A percentile compares a stretch with the other conserved stretches of the same genome.
Conservation (phyloP, 2,113 vertebrate species). For the Ammodramus savannarum region DNA sequence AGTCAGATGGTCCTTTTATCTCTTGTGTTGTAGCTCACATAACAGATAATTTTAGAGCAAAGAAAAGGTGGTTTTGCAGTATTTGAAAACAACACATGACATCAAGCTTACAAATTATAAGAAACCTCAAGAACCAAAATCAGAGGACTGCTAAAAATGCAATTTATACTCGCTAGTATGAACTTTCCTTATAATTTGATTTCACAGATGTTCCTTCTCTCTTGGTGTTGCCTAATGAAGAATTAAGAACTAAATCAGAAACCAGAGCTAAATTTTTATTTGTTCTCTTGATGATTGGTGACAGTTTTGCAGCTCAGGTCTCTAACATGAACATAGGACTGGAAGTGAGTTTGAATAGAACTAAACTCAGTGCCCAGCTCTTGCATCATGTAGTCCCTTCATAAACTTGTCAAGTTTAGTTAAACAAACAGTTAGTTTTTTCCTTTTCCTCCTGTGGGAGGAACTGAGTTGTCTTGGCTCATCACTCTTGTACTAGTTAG, state of each 20-base stretch:
- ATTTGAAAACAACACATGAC: not conserved
- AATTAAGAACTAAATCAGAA: not conserved
- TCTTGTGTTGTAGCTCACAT: not conserved
- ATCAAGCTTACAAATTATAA: not conserved
- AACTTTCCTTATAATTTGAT: not conserved
- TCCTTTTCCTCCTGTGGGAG: not conserved
- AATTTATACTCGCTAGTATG: not conserved
- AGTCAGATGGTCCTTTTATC: not conserved
- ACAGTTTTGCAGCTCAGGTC: not conserved
- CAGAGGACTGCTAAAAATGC: not conserved
- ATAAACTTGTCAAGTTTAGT: not conserved
- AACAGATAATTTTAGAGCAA: not conserved
- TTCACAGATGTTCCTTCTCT: not conserved
- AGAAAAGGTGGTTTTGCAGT: not conserved
- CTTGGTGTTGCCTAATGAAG: not conserved
- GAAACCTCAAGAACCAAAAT: not conserved
- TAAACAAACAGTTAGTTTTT: not conserved
- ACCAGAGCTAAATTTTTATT: not conserved
- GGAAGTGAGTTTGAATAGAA: not conserved
- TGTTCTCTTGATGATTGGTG: not conserved
- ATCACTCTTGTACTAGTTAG: not conserved
- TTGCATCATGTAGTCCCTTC: not conserved
- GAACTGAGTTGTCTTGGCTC: fast-evolving
- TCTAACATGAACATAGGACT: not conserved
- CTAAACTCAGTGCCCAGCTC: fast-evolving